Conservation (phyloP, 2,888 invertebrate species). For the Drosophila longiperda region DNA sequence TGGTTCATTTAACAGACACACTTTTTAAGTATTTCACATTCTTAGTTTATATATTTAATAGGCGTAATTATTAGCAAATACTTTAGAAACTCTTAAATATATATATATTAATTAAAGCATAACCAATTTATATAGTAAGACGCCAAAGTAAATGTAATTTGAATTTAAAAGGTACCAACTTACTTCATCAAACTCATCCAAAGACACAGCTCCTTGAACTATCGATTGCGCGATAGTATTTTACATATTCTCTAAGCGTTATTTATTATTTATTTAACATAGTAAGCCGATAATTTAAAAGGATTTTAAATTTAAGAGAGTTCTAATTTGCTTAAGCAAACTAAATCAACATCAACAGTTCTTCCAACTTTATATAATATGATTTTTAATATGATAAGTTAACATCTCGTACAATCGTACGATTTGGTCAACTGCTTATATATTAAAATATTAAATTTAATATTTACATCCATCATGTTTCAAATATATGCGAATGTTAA, state of each 20-base stretch:
- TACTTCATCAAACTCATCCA: neutral
- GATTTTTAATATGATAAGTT: neutral
- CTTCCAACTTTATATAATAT: conserved; percentile 9
- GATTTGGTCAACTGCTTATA: conserved; percentile 22
- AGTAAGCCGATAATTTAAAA: no score
- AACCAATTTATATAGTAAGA: no score
- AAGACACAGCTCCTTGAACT: conserved; percentile 7
- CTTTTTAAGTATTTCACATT: neutral
- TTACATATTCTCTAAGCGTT: no score
- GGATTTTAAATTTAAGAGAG: no score
- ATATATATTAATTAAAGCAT: neutral
- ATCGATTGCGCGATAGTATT: conserved; percentile 17
- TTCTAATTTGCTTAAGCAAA: no score
- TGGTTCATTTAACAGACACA: neutral
- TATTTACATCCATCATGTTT: neutral
- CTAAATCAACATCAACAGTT: neutral
- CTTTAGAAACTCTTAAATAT: neutral
- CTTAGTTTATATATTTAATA: neutral
- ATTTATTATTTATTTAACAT: neutral
- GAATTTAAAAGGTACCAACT: neutral
- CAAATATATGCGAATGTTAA: conserved; percentile 31
- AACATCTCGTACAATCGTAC: conserved; percentile 1
- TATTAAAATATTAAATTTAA: conserved; percentile 3
- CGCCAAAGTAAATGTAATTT: neutral
- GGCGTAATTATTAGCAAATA: neutral